A percentile compares a stretch with the other conserved stretches of the same genome.
Conservation (phyloP, 53 echinoderm and acorn worm genomes). For the Henricia sp. region DNA sequence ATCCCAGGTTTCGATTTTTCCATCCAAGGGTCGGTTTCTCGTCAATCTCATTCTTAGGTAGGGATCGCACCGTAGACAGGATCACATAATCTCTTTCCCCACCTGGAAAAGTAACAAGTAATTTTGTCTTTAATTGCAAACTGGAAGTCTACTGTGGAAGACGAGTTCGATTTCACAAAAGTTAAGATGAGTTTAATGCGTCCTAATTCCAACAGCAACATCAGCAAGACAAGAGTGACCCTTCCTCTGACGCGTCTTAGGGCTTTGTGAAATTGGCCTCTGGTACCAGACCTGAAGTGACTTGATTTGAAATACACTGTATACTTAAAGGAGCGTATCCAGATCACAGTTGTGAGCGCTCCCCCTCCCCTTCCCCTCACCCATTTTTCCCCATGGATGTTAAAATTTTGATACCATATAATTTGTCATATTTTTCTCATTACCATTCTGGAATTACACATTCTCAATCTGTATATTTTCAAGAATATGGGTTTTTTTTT, state of each 20-base stretch:
- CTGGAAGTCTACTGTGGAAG: neutral
- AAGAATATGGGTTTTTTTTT: neutral
- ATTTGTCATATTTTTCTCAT: no score
- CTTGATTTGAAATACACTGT: neutral
- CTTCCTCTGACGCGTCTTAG: no score
- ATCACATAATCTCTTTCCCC: constrained; percentile 92
- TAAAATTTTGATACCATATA: no score
- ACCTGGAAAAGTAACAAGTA: constrained; percentile 43
- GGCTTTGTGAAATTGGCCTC: no score
- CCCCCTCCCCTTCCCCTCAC: no score
- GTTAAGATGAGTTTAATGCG: neutral
- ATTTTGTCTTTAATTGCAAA: neutral
- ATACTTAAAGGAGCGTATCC: no score
- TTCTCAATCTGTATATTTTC: no score
- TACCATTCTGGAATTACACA: no score
- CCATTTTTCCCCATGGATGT: no score
- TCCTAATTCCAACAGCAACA: no score
- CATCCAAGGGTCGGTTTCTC: constrained; percentile 82
- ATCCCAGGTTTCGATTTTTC: constrained; percentile 84
- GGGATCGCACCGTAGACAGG: constrained; percentile 80
- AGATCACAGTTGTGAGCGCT: no score
- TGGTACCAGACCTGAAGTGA: neutral
- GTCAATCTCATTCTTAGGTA: constrained; percentile 80
- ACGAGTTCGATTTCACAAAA: neutral
- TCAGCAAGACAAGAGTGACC: no score